phyloP scores from a whole-genome alignment of 2,888 invertebrate genomes.

The Aplocera efformata region DNA sequence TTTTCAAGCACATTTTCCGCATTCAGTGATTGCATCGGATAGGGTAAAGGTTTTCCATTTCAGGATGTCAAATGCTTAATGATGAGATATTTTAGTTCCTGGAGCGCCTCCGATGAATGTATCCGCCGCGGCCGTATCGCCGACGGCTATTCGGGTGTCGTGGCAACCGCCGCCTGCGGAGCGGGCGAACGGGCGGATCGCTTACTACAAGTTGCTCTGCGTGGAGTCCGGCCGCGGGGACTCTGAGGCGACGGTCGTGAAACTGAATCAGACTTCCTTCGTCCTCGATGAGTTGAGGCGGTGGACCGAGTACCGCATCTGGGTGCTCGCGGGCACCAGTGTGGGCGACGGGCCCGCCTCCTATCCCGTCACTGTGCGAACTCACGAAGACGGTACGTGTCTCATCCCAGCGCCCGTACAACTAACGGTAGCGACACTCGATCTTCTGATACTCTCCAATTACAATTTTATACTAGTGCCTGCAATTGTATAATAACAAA shows the following conservation, averaged over 20 bases:
- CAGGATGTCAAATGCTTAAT: conserved; percentile 47
- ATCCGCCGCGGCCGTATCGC: conserved; percentile 91
- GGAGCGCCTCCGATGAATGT: conserved; percentile 98
- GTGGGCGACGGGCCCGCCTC: conserved; percentile 98
- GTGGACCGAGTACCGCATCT: conserved; percentile 98
- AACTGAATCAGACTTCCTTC: conserved; percentile 89
- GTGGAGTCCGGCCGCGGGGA: conserved; percentile 92
- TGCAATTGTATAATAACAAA: too few species aligned
- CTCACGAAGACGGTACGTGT: conserved; percentile 99
- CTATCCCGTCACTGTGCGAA: conserved; percentile 94
- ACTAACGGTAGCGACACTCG: conserved; percentile 34
- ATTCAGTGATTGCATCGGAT: conserved; percentile 79
- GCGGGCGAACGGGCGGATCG: conserved; percentile 94
- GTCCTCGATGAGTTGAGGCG: conserved; percentile 93
- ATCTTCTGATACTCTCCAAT: conserved; percentile 47
- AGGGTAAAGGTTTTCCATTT: conserved; percentile 50
- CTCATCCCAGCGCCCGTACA: conserved; percentile 39
- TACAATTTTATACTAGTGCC: conserved; percentile 3
- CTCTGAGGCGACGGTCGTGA: conserved; percentile 90
- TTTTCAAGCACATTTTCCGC: conserved; percentile 72
- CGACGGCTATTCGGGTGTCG: conserved; percentile 92
- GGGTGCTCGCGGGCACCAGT: conserved; percentile 97
- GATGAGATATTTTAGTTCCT: conserved; percentile 87
- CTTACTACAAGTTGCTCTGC: conserved; percentile 96
- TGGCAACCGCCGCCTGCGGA: conserved; percentile 97